Evolutionary conservation across 2,888 invertebrate genomes (phyloP).

Genomic region (Sipha maydis): DNA sequence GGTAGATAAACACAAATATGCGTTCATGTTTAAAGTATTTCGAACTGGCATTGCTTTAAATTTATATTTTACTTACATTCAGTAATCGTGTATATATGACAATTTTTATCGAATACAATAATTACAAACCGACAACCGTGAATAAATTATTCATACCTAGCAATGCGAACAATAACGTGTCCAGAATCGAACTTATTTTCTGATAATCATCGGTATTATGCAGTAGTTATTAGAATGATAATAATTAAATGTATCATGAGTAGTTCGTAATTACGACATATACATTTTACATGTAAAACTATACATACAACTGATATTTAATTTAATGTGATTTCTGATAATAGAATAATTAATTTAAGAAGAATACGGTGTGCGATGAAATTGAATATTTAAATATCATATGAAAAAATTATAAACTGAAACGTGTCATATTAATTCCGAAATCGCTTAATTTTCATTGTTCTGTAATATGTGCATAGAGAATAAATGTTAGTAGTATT

Average conservation of each 20-base stretch:
- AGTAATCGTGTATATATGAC: neutral
- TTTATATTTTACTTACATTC: neutral
- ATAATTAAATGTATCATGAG: neutral
- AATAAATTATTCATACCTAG: neutral
- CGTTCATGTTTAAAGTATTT: neutral
- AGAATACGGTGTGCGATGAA: conserved; percentile 1
- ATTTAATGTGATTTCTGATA: neutral
- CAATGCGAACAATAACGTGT: neutral
- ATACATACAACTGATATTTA: neutral
- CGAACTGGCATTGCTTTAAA: neutral
- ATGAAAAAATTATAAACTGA: neutral
- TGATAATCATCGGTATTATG: neutral
- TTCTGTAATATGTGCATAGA: neutral
- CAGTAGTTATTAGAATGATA: too few relatives aligned
- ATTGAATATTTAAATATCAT: conserved; percentile 26
- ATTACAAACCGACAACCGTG: neutral
- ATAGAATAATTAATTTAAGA: neutral
- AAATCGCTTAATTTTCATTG: neutral
- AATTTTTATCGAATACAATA: neutral
- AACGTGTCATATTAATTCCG: conserved; percentile 21
- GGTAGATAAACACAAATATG: neutral
- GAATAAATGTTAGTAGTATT: neutral
- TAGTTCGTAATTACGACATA: neutral
- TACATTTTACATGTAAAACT: neutral
- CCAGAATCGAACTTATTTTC: neutral